Conservation (phyloP, 2,113 vertebrate genomes). For the Osmerus mordax region DNA sequence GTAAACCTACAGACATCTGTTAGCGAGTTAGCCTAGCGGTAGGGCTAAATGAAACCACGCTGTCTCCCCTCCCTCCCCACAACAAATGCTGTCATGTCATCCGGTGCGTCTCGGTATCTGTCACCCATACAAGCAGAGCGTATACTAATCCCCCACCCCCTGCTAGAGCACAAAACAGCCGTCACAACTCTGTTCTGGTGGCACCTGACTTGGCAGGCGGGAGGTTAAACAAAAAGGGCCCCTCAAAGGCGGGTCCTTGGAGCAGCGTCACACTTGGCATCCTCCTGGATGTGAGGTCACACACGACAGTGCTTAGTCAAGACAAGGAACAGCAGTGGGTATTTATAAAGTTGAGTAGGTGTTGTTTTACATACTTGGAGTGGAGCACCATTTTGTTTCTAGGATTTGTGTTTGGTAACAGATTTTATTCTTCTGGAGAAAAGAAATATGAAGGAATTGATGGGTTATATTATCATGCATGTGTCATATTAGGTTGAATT, state of each 20-base stretch:
- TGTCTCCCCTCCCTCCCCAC: background rate
- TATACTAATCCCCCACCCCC: background rate
- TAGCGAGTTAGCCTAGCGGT: background rate
- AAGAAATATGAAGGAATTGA: too few species aligned
- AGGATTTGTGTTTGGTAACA: too few species aligned
- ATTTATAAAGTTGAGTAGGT: too few species aligned
- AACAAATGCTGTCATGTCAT: background rate
- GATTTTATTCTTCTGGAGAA: too few species aligned
- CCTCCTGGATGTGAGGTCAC: too few species aligned
- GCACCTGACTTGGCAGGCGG: background rate
- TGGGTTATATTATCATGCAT: too few species aligned
- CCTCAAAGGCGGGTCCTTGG: background rate
- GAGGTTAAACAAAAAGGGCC: background rate
- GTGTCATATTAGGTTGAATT: too few species aligned
- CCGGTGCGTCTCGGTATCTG: background rate
- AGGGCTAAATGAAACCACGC: background rate
- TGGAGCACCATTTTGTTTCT: too few species aligned
- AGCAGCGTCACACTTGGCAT: background rate
- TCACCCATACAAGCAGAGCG: background rate
- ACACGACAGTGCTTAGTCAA: too few species aligned
- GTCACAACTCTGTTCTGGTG: background rate
- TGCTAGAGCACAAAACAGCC: background rate
- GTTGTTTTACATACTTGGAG: too few species aligned
- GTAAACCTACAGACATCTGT: background rate
- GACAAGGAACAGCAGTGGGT: too few species aligned